Evolutionary conservation across 2,797 vertebrate genomes (phyloP), one percentile per base, ranked within the genome.

Genomic region (Lutjanus campechanus): DNA sequence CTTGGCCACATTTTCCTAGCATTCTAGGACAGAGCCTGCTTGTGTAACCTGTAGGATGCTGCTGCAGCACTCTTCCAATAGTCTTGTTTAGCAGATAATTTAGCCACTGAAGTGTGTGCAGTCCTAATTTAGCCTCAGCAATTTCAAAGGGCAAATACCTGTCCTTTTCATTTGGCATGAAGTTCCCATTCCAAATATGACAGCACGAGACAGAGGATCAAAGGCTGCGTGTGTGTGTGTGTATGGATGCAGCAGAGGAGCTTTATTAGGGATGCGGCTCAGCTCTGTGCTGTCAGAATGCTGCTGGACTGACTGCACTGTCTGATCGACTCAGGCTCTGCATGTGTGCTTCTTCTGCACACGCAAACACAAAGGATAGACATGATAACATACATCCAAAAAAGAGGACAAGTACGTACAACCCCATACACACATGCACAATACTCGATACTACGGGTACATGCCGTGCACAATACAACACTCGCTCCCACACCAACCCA

Each of bases 191-290:
- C 41, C 7, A 62, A 72, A 64, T 43, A 72, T 60, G 79, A 44
- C 55, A 66, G 53, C 29, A 43, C 63, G 8, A 40, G 12, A 65
- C 8, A 49, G 16, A 66, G 55, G 72, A 81, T 85, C 61, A 78
- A 64, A 59, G 61, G 5, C 17, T 65, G 41, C 13, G 43, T 0
- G 64, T 2, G 10, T 61, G 10, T 61, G 69, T 76, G 64, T 69
- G 63, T 40, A 22, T 58, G 46, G 0, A 55, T 74, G 80, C 69
- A 76, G 74, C 65, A 63, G 58, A 13, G 20, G 43, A 65, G 76
- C 41, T 76, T 66, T 66, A 69, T 78, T 72, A 76, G 54, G 22
- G 61, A 85, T 86, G 78, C 80, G 72, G 73, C 67, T 81, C 79
- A n/a, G 81, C 69, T 81, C 69, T 44, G 40, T 7, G 46, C 69